Percentiles rank a stretch among this genome's conserved stretches.
phyloP scores from a whole-genome alignment of 1,140 invertebrate species.

The Tetragonula clypearis region DNA sequence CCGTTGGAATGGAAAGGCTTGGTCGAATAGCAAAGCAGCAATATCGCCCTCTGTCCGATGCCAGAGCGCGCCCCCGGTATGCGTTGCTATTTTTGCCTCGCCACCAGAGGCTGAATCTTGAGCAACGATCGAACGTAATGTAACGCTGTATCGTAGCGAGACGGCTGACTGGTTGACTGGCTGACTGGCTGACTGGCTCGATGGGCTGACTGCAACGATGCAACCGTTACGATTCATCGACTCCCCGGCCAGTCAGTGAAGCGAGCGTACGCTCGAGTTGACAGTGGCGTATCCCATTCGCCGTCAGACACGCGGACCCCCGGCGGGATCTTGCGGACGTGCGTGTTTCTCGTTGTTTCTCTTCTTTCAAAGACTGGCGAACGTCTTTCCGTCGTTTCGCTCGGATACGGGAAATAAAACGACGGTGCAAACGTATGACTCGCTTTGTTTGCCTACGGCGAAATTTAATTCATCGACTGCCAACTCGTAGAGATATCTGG shows the following conservation, averaged over 20 bases:
- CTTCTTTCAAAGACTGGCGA: not conserved
- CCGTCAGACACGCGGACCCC: not conserved
- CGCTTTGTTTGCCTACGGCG: no score
- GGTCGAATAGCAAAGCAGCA: slow-evolving; percentile 17
- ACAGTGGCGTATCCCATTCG: slow-evolving; percentile 15
- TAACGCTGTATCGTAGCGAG: slow-evolving; percentile 28
- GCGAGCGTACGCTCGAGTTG: slow-evolving; percentile 19
- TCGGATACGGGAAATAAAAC: no score
- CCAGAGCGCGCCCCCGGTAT: not conserved
- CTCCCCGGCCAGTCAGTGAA: not conserved
- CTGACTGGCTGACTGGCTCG: not conserved
- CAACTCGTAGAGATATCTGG: no score
- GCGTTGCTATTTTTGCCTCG: slow-evolving; percentile 32
- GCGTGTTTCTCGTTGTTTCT: not conserved
- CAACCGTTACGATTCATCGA: slow-evolving; percentile 27
- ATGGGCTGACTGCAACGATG: slow-evolving; percentile 4
- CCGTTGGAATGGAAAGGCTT: slow-evolving; percentile 38
- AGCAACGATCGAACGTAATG: slow-evolving; percentile 43
- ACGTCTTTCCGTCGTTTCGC: not conserved
- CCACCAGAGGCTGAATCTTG: slow-evolving; percentile 31
- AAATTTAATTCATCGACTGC: no score
- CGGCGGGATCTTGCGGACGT: not conserved
- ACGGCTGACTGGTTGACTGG: not conserved
- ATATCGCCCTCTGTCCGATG: slow-evolving; percentile 36
- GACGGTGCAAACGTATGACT: no score